Conservation (phyloP, 1,140 invertebrate species). For the Nasonia vitripennis region DNA sequence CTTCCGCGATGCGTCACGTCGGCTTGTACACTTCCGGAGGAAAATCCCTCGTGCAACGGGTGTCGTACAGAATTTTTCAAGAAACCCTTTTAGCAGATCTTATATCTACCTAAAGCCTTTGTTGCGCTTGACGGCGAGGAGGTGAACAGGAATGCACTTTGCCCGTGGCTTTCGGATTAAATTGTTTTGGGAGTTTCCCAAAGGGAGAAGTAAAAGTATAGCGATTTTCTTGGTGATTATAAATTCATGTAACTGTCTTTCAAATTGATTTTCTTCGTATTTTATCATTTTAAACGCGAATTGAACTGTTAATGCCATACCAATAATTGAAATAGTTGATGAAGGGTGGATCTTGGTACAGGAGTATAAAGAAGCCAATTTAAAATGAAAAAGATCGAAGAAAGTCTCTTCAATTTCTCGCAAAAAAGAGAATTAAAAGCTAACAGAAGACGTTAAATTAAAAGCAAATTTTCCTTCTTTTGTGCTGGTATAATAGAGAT, state of each 20-base stretch:
- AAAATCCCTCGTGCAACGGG: not conserved
- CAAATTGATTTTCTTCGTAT: too few species aligned
- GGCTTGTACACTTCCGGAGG: not conserved
- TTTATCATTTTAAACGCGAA: too few species aligned
- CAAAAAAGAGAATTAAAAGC: not conserved
- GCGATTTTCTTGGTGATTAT: too few species aligned
- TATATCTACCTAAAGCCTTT: not conserved
- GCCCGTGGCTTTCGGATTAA: not conserved
- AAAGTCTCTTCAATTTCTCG: not conserved
- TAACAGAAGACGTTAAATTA: slow-evolving; percentile 11
- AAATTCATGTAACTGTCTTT: too few species aligned
- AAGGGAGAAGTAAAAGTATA: too few species aligned
- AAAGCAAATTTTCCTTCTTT: slow-evolving; percentile 7
- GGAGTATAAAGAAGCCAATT: not conserved
- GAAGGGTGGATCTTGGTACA: too few species aligned
- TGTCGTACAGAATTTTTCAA: slow-evolving; percentile 2
- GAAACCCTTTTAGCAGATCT: not conserved
- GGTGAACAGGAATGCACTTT: not conserved
- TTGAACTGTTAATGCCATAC: too few species aligned
- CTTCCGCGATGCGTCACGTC: slow-evolving; percentile 4
- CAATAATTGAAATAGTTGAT: too few species aligned
- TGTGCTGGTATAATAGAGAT: not conserved
- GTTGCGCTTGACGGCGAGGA: not conserved
- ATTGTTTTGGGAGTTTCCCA: not conserved
- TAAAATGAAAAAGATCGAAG: not conserved